Evolutionary conservation across 1,140 invertebrate genomes (phyloP).

Genomic region (Argopecten irradians): DNA sequence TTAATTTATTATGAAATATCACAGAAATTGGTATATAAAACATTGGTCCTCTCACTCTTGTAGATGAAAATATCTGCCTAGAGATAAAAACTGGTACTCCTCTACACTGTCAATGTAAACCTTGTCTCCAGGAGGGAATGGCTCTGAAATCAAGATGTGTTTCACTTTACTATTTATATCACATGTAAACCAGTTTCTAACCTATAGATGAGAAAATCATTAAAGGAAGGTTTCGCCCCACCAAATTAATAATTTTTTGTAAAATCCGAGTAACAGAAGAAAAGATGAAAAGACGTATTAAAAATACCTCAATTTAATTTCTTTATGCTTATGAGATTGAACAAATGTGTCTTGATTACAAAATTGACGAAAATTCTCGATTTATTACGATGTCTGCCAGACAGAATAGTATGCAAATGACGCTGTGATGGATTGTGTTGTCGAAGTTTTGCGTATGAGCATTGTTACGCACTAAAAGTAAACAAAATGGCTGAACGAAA

Average conservation of each 20-base stretch:
- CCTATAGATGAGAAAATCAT: too few species aligned
- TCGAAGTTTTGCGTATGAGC: too few species aligned
- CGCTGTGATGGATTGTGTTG: too few species aligned
- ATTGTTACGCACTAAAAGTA: too few species aligned
- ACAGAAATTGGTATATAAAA: not conserved
- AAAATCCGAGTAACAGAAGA: too few species aligned
- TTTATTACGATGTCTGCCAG: too few species aligned
- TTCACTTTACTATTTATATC: not conserved
- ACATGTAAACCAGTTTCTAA: not conserved
- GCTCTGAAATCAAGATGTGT: constrained; percentile 48
- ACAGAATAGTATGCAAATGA: too few species aligned
- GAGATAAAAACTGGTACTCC: not conserved
- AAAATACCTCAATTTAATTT: too few species aligned
- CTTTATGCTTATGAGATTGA: too few species aligned
- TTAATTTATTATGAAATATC: not conserved
- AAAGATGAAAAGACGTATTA: too few species aligned
- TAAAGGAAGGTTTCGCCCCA: too few species aligned
- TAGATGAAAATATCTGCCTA: not conserved
- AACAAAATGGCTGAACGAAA: too few species aligned
- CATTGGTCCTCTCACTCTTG: not conserved
- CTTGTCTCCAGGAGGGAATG: constrained; percentile 54
- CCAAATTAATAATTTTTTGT: not conserved
- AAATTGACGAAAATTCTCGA: not conserved
- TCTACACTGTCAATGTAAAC: constrained; percentile 6
- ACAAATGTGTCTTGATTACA: not conserved